Percentiles rank a stretch among this genome's conserved stretches.
phyloP scores from a whole-genome alignment of 2,888 invertebrate species.

The Eretmocerus hayati region DNA sequence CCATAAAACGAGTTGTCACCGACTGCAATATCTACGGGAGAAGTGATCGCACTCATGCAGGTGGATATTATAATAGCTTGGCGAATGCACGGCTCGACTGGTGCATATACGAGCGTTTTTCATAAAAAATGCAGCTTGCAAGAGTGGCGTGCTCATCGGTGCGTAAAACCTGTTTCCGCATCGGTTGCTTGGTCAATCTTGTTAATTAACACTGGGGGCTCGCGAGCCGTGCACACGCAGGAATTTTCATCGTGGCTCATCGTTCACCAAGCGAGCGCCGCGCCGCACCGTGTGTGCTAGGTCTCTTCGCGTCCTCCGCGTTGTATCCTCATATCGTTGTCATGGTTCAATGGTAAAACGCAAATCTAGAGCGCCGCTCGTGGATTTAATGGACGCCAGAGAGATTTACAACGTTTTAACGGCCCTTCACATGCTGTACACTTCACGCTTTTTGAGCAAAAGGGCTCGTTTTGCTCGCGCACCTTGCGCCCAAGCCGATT shows the following conservation, averaged over 20 bases:
- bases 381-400: conserved; percentile 14
- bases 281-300: too few relatives aligned
- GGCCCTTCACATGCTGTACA: conserved; percentile 20
- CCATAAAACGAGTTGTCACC: too few relatives aligned
- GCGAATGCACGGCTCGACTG: conserved; percentile 3
- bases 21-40: too few relatives aligned
- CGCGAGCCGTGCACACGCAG: conserved; percentile 21
- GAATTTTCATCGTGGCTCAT: conserved; percentile 33
- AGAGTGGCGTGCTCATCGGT: conserved; percentile 15
- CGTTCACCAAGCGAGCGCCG: conserved; percentile 26
- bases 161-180: conserved; percentile 33
- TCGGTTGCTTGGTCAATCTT: conserved; percentile 39
- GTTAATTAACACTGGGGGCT: conserved; percentile 40
- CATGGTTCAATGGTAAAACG: too few relatives aligned
- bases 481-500: conserved; percentile 9
- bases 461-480: conserved; percentile 4
- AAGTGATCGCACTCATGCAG: background rate
- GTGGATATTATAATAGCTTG: background rate
- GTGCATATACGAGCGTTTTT: background rate
- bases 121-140: conserved; percentile 2
- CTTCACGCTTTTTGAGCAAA: conserved; percentile 22
- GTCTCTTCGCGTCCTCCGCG: too few relatives aligned
- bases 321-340: too few relatives aligned
- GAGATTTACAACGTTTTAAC: conserved; percentile 19
- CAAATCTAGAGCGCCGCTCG: conserved; percentile 21